phyloP scores from a whole-genome alignment of 2,888 invertebrate species.

The Polietes domitor region DNA sequence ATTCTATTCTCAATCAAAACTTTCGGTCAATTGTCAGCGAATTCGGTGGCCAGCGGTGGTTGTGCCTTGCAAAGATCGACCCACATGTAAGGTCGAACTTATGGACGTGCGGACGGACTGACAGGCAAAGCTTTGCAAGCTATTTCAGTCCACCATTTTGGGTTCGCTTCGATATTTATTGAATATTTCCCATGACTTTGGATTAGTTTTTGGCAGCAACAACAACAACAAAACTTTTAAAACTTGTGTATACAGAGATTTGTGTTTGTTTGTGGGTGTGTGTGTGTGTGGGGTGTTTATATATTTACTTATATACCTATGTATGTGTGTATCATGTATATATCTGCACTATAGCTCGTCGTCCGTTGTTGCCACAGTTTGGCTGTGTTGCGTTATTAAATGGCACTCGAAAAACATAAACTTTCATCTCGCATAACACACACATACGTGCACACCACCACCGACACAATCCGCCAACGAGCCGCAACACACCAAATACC shows the following conservation, averaged over 20 bases:
- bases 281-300: background rate
- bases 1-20: no score
- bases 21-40: no score
- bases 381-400: constrained; percentile 61
- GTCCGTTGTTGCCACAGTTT: constrained; percentile 42
- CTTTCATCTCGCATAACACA: constrained; percentile 49
- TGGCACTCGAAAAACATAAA: constrained; percentile 60
- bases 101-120: no score
- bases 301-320: background rate
- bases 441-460: background rate
- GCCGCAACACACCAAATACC: background rate
- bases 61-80: no score
- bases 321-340: background rate
- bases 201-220: no score
- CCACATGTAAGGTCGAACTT: no score
- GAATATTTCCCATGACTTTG: no score
- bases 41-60: no score
- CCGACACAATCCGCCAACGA: background rate
- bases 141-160: no score
- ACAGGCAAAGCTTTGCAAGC: no score
- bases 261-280: background rate
- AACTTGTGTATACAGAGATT: background rate
- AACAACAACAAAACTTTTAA: no score
- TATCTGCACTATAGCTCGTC: background rate
- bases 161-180: no score